A percentile compares a stretch with the other conserved stretches of the same genome.
Evolutionary conservation across 37 sponge, comb jelly and placozoan genomes (phyloP).

Genomic region (Tethya wilhelma): DNA sequence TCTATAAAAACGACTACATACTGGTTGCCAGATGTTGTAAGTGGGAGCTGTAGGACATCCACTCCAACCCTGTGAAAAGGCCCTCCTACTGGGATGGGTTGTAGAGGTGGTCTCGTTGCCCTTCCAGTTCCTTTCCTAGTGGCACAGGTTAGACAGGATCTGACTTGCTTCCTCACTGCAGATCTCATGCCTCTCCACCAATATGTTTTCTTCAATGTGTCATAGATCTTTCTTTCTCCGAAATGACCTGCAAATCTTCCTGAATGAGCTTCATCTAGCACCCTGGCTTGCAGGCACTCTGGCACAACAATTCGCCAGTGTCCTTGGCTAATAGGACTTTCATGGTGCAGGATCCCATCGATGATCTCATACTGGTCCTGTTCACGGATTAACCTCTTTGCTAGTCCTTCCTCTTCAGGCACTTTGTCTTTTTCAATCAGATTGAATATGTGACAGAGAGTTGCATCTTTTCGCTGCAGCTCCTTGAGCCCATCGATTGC

Average conservation of each 20-base stretch:
- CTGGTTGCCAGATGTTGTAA: constrained; percentile 41
- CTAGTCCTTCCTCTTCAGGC: no score
- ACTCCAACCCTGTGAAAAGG: constrained; percentile 63
- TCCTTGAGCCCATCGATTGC: no score
- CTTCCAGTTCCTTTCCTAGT: constrained; percentile 25
- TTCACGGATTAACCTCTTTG: no score
- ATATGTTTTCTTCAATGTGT: neutral
- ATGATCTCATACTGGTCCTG: neutral
- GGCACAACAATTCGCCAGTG: neutral
- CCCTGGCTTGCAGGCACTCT: neutral
- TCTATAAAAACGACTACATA: constrained; percentile 65
- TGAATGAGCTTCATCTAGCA: constrained; percentile 24
- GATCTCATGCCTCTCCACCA: constrained; percentile 56
- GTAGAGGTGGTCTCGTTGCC: constrained; percentile 14
- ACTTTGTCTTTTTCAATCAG: no score
- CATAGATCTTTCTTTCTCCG: constrained; percentile 37
- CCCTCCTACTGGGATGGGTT: constrained; percentile 56
- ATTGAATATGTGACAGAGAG: no score
- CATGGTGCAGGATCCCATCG: neutral
- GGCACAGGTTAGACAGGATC: constrained; percentile 40
- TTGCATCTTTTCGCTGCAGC: no score
- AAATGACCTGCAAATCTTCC: constrained; percentile 52
- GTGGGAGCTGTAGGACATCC: constrained; percentile 53
- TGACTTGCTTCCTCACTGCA: constrained; percentile 23
- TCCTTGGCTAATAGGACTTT: neutral